Base-by-base conservation (phyloP, 2,113 vertebrate species). In the Elgaria multicarinata region DNA sequence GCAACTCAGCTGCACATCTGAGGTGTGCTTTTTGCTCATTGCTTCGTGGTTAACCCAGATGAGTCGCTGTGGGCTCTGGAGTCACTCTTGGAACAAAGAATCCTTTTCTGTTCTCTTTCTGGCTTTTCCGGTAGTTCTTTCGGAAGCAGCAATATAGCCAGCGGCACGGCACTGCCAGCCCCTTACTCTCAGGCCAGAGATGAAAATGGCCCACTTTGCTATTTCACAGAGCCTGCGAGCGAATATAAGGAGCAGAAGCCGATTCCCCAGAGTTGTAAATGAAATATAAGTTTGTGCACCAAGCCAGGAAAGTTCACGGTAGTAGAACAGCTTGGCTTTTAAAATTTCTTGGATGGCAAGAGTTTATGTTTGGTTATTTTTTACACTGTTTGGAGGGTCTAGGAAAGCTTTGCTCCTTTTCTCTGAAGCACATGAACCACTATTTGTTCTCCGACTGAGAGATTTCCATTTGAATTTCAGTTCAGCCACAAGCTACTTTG, bases 1-100 rank as follows among this genome's bases (percentile, higher is more conserved):
- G 28, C 3, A 6, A 18, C 71, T 16, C 18, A 46, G 64, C 80
- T 20, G 9, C 18, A 31, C 3, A 2, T 24, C 2, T 13, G 55
- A 86, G 71, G 55, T 50, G 16, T 77, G 62, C 50, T 39, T 83
- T 50, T 62, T 81, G 62, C 67, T 87, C 33, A 39, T 81, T 20
- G 14, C 0, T 33, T 3, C 76, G 31, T 22, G 3, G 83, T 4
- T 36, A 90, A 79, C 33, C 77, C 82, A 78, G 85, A 55, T 2
- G n/a, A 2, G 67, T 18, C 9, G 82, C 46, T 26, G 53, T 72
- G 67, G 69, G 46, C 2, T 0, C 1, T 0, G 0, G 67, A n/a
- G 72, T 55, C 58, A 1, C 28, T 75, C 67, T 82, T 36, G 1
- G 6, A 84, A 90, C 62, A 85, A 78, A 85, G 74, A 13, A 66